Evolutionary conservation across 2,797 vertebrate genomes (phyloP).

Genomic region (Eupleurogrammus muticus): DNA sequence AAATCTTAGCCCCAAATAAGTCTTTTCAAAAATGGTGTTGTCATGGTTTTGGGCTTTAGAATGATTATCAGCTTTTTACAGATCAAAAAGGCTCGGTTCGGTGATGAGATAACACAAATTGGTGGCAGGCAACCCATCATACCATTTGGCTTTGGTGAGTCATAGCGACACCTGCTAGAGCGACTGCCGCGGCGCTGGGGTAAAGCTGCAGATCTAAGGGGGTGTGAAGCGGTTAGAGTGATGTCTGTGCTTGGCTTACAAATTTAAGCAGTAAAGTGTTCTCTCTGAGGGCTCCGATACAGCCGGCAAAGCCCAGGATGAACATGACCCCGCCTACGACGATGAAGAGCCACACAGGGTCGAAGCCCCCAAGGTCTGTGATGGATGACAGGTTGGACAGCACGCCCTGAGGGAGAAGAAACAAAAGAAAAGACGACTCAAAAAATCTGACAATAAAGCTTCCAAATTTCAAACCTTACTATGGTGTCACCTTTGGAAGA

Average conservation of each 20-base stretch:
- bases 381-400: conserved; percentile 93
- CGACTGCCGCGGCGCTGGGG: conserved; percentile 41
- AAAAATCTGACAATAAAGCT: conserved; percentile 29
- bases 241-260: conserved; percentile 80
- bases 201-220: conserved; percentile 44
- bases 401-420: conserved; percentile 83
- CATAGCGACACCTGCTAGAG: conserved; percentile 55
- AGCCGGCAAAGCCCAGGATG: conserved; percentile 92
- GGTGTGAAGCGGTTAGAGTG: conserved; percentile 44
- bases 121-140: conserved; percentile 3
- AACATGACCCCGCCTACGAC: conserved; percentile 94
- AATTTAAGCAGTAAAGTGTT: conserved; percentile 94
- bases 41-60: conserved; percentile 10
- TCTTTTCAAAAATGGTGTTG: conserved; percentile 10
- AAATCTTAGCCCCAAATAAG: conserved; percentile 40
- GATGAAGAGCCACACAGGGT: conserved; percentile 95
- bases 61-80: not conserved
- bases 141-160: conserved; percentile 47
- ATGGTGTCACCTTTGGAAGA: conserved; percentile 5
- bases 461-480: conserved; percentile 15
- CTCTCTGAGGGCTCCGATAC: conserved; percentile 92
- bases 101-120: conserved; percentile 13
- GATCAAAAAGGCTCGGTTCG: conserved; percentile 9
- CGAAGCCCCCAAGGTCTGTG: conserved; percentile 93
- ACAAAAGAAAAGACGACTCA: conserved; percentile 38